These are phyloP conservation scores for Nyctalus aviator DNA, from an alignment of 2,797 vertebrate species.

Conservation along the genomic window DNA sequence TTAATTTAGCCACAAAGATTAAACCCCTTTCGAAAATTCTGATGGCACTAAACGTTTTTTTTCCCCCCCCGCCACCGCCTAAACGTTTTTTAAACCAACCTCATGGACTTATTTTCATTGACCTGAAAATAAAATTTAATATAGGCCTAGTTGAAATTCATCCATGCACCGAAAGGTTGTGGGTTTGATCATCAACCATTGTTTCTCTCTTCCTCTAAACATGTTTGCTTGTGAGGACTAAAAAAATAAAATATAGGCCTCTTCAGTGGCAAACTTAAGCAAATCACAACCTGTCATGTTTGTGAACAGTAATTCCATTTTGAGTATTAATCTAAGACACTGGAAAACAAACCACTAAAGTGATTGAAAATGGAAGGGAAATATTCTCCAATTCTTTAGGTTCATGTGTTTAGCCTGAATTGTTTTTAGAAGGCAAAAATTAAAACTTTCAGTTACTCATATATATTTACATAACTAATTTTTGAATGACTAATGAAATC, in stretches of 20 bases:
- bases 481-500: not conserved
- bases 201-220: not conserved
- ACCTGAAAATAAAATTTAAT: not conserved
- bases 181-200: not conserved
- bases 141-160: not conserved
- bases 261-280: not conserved
- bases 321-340: not conserved
- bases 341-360: not conserved
- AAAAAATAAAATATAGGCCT: not conserved
- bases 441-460: not conserved
- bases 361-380: not conserved
- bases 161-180: not conserved
- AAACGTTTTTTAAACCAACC: not conserved
- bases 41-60: not conserved
- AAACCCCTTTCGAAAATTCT: not conserved
- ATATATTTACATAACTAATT: not conserved
- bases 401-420: not conserved
- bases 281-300: not conserved
- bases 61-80: too few species aligned
- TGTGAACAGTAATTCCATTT: not conserved
- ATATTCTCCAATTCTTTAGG: not conserved
- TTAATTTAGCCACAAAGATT: not conserved
- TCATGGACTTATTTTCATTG: not conserved
- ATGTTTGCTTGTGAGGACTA: not conserved
- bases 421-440: not conserved